phyloP scores from a whole-genome alignment of 1,140 invertebrate species.

The Chionoecetes opilio region DNA sequence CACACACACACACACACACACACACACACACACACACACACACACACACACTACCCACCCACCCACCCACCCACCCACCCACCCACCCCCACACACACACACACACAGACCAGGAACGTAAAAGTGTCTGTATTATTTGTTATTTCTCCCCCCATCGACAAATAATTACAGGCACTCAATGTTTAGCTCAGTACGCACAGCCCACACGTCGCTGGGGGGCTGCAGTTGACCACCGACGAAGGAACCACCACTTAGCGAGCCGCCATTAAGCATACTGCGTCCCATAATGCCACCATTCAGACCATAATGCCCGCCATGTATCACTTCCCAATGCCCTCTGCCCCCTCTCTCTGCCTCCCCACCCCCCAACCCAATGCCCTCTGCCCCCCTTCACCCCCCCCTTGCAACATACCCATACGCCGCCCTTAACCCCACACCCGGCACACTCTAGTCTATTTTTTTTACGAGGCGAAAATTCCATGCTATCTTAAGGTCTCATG shows the following conservation, averaged over 20 bases:
- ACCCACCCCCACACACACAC: background rate
- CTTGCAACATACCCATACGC: too few species aligned
- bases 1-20: background rate
- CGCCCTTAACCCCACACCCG: too few species aligned
- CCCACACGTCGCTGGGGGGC: conserved; percentile 1
- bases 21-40: conserved; percentile 19
- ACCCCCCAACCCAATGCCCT: background rate
- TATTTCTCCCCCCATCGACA: background rate
- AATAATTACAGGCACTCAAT: conserved; percentile 1
- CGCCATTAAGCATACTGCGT: conserved; percentile 17
- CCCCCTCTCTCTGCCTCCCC: background rate
- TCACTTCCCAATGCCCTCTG: background rate
- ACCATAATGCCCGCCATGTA: conserved; percentile 17
- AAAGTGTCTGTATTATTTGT: background rate
- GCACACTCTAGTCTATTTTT: too few species aligned
- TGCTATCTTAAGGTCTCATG: too few species aligned
- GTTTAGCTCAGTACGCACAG: background rate
- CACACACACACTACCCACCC: background rate
- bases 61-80: too few species aligned
- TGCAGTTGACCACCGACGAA: background rate
- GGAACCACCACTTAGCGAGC: background rate
- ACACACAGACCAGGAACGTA: background rate
- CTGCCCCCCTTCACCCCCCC: background rate
- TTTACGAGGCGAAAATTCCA: too few species aligned
- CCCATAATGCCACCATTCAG: conserved; percentile 27